A percentile compares a stretch with the other conserved stretches of the same genome.
phyloP scores from a whole-genome alignment of 2,113 vertebrate species.

The Chaenogobius annularis region DNA sequence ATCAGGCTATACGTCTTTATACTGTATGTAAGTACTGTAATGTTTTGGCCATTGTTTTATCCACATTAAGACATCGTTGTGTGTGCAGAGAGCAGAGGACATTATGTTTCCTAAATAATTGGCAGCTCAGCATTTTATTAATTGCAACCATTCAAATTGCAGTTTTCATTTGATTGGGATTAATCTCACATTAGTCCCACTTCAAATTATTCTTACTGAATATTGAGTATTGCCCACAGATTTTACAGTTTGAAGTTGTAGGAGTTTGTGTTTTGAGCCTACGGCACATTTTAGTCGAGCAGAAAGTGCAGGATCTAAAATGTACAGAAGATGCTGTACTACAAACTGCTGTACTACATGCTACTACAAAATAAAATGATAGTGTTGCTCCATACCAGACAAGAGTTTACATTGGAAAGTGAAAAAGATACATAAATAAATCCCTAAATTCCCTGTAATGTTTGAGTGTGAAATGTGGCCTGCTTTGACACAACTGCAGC shows the following conservation, averaged over 20 bases:
- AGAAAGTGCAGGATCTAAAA: no score
- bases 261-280: not conserved
- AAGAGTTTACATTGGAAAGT: conserved; percentile 45
- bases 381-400: conserved; percentile 21
- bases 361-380: no score
- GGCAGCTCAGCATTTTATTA: no score
- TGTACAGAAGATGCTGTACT: no score
- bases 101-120: not conserved
- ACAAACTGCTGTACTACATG: no score
- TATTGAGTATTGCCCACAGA: not conserved
- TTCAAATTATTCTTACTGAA: not conserved
- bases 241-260: not conserved
- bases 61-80: not conserved
- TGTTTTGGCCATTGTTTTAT: no score
- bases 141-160: not conserved
- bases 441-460: conserved; percentile 38
- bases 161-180: not conserved
- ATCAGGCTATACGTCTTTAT: no score
- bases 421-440: conserved; percentile 16
- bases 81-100: no score
- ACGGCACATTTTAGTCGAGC: not conserved
- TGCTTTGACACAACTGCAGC: conserved; percentile 32
- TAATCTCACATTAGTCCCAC: not conserved
- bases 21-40: no score
- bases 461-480: conserved; percentile 17